Conservation (phyloP, 2,888 invertebrate species). For the Ornithoptera priamus region DNA sequence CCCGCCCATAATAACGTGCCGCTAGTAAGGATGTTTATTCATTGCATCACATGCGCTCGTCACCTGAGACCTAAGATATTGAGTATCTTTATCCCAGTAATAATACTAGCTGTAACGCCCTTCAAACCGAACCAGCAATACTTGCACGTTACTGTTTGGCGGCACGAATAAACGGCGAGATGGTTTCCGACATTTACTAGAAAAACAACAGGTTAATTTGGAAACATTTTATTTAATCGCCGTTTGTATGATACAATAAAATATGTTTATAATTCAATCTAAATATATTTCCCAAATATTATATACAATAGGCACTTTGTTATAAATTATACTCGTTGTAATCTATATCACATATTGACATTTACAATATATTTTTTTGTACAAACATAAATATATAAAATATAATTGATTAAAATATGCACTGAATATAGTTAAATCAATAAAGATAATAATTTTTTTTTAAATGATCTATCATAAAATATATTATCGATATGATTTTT, state of each 20-base stretch:
- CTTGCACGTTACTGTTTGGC: too few species aligned
- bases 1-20: too few species aligned
- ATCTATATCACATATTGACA: slow-evolving; percentile 74
- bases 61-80: too few species aligned
- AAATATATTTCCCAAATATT: slow-evolving; percentile 42
- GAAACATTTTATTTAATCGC: slow-evolving; percentile 66
- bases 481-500: slow-evolving; percentile 18
- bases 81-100: too few species aligned
- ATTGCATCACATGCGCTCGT: too few species aligned
- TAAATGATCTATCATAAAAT: slow-evolving; percentile 6
- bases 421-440: slow-evolving; percentile 11
- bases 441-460: neutral
- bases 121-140: too few species aligned
- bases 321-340: slow-evolving; percentile 60
- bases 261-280: slow-evolving; percentile 36
- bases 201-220: slow-evolving; percentile 38
- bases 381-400: slow-evolving; percentile 33
- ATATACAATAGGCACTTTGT: slow-evolving; percentile 67
- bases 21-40: too few species aligned
- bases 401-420: slow-evolving; percentile 17
- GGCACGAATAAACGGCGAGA: too few species aligned
- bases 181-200: neutral
- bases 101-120: too few species aligned
- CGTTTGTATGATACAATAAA: slow-evolving; percentile 50
- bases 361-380: slow-evolving; percentile 39